phyloP scores from a whole-genome alignment of 1,140 invertebrate genomes.

The Drosophila littoralis region DNA sequence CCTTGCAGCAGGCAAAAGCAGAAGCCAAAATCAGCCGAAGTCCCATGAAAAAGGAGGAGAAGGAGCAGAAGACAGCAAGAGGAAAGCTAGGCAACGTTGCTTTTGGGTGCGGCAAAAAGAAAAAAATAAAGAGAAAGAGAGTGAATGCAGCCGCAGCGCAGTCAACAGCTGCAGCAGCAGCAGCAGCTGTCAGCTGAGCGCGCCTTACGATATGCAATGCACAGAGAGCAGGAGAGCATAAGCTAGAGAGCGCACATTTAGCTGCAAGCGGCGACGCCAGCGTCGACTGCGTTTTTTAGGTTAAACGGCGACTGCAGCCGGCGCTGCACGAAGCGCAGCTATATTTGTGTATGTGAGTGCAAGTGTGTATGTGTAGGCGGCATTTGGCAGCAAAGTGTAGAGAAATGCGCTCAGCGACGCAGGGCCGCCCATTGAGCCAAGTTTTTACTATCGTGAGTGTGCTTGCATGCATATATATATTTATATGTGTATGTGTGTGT shows the following conservation, averaged over 20 bases:
- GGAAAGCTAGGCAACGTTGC: slow-evolving; percentile 33
- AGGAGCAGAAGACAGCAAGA: slow-evolving; percentile 36
- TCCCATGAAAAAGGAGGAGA: slow-evolving; percentile 14
- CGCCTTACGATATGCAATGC: slow-evolving; percentile 68
- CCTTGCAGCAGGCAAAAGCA: slow-evolving; percentile 49
- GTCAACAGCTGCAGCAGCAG: slow-evolving; percentile 35
- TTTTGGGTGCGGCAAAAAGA: slow-evolving; percentile 76
- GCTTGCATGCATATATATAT: slow-evolving; percentile 13
- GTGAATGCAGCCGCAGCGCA: slow-evolving; percentile 9
- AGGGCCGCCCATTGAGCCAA: slow-evolving; percentile 62
- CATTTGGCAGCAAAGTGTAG: slow-evolving; percentile 64
- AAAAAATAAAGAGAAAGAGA: slow-evolving; percentile 29
- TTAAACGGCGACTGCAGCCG: slow-evolving; percentile 75
- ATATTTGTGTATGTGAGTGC: slow-evolving; percentile 18
- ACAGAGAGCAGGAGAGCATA: slow-evolving; percentile 29
- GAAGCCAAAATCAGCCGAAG: slow-evolving; percentile 25
- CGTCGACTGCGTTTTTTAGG: slow-evolving; percentile 64
- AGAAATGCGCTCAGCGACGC: slow-evolving; percentile 65
- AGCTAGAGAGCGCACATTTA: slow-evolving; percentile 25
- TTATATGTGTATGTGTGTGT: slow-evolving; percentile 12
- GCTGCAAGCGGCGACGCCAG: slow-evolving; percentile 48
- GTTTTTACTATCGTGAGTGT: slow-evolving; percentile 60
- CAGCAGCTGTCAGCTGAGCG: slow-evolving; percentile 60
- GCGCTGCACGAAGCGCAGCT: slow-evolving; percentile 61
- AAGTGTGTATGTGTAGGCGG: slow-evolving; percentile 63